A percentile compares a stretch with the other conserved stretches of the same genome.
These are phyloP conservation scores for Lonchura striata DNA, from an alignment of 2,113 vertebrate species.

Conservation along the genomic window DNA sequence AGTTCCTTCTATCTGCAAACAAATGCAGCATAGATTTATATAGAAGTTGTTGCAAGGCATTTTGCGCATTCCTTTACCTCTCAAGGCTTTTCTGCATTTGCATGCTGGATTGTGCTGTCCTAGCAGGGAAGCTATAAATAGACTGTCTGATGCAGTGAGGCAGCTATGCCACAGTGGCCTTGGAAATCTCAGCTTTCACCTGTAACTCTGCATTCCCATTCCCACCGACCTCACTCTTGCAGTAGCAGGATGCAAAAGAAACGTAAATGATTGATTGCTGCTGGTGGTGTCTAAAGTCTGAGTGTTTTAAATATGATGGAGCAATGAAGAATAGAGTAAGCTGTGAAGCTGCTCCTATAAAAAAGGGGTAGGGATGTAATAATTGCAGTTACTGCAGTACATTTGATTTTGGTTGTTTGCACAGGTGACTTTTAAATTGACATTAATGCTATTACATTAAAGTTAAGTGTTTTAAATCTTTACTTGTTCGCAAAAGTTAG, in stretches of 20 bases:
- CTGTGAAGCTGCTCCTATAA: constrained; percentile 75
- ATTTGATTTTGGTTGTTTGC: constrained; percentile 11
- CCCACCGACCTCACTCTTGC: constrained; percentile 50
- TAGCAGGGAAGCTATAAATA: constrained; percentile 69
- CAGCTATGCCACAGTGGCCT: constrained; percentile 72
- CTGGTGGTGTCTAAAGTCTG: constrained; percentile 86
- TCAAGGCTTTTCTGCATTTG: constrained; percentile 36
- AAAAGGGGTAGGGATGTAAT: constrained; percentile 68
- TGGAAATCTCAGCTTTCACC: constrained; percentile 71
- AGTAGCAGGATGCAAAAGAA: constrained; percentile 66
- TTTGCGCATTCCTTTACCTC: constrained; percentile 54
- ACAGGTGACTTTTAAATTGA: not conserved
- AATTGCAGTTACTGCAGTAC: constrained; percentile 32
- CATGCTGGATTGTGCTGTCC: constrained; percentile 63
- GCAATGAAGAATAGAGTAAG: constrained; percentile 79
- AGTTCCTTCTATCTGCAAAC: not conserved
- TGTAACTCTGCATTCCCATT: constrained; percentile 65
- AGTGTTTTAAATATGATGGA: constrained; percentile 83
- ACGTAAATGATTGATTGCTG: constrained; percentile 88
- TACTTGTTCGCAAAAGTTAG: not conserved
- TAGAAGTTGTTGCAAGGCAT: not conserved
- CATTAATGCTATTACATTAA: not conserved
- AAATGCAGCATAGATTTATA: not conserved
- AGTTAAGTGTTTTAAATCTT: not conserved
- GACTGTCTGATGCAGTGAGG: constrained; percentile 60